Evolutionary conservation across 2,113 vertebrate species (phyloP).

Genomic region (Grantiella picta): DNA sequence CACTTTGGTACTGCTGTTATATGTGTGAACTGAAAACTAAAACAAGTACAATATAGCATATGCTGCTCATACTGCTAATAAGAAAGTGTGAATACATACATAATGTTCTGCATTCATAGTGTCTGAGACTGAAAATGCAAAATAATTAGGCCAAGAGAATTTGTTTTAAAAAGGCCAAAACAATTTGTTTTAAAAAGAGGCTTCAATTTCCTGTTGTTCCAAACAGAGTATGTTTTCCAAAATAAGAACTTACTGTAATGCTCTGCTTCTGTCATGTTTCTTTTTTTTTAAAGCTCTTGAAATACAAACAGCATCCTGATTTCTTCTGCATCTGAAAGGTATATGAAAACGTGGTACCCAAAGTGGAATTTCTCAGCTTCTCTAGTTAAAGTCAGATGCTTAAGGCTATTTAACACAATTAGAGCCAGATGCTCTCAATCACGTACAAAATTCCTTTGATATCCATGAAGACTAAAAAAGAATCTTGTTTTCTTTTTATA

Average conservation of each 20-base stretch:
- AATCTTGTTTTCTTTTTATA: conserved; percentile 22
- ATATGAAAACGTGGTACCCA: not conserved
- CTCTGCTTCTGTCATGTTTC: not conserved
- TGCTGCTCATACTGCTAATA: not conserved
- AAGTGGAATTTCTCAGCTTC: conserved; percentile 14
- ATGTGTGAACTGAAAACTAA: not conserved
- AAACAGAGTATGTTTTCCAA: not conserved
- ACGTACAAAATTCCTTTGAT: conserved; percentile 42
- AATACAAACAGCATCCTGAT: not conserved
- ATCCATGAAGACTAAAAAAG: not conserved
- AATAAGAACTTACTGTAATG: not conserved
- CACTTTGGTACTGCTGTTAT: not conserved
- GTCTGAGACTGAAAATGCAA: not conserved
- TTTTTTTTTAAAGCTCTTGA: not conserved
- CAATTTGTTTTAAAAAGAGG: not conserved
- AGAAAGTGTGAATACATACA: not conserved
- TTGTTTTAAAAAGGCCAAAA: not conserved
- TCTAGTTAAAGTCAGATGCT: conserved; percentile 33
- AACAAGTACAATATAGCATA: not conserved
- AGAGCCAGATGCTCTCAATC: conserved; percentile 50
- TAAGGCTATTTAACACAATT: conserved; percentile 37
- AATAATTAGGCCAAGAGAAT: not conserved
- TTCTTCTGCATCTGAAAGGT: not conserved
- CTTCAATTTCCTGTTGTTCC: not conserved
- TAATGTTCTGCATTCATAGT: not conserved